Conservation (phyloP, 2,113 vertebrate genomes). For the Scolopax mira region DNA sequence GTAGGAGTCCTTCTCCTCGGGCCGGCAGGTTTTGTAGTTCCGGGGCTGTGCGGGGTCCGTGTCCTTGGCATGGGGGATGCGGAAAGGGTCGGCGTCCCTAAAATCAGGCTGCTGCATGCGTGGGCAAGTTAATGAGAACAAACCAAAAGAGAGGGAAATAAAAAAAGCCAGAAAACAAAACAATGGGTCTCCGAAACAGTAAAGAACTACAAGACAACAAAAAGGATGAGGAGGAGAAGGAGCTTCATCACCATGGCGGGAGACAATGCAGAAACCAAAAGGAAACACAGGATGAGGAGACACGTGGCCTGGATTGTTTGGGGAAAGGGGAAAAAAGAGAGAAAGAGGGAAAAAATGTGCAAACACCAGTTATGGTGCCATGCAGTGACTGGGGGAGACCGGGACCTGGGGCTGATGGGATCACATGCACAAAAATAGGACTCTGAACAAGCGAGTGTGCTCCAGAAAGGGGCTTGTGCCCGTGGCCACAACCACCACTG, state of each 20-base stretch:
- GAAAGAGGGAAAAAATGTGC: conserved; percentile 76
- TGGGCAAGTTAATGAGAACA: conserved; percentile 92
- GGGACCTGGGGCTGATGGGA: conserved; percentile 43
- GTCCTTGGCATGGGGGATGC: conserved; percentile 56
- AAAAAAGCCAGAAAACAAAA: conserved; percentile 71
- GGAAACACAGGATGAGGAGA: conserved; percentile 83
- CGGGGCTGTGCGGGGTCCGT: conserved; percentile 72
- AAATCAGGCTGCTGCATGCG: conserved; percentile 92
- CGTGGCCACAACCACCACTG: not conserved
- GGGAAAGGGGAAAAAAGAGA: conserved; percentile 65
- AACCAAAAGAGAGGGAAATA: conserved; percentile 71
- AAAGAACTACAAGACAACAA: conserved; percentile 88
- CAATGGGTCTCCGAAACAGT: conserved; percentile 75
- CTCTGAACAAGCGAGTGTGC: conserved; percentile 72
- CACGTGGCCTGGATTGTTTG: conserved; percentile 82
- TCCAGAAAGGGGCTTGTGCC: conserved; percentile 15
- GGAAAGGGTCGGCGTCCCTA: conserved; percentile 80
- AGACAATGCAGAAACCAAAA: conserved; percentile 86
- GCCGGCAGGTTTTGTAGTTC: conserved; percentile 74
- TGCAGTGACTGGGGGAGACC: conserved; percentile 76
- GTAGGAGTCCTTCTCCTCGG: conserved; percentile 81
- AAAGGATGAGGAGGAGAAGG: conserved; percentile 90
- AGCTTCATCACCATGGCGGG: conserved; percentile 84
- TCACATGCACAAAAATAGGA: conserved; percentile 84
- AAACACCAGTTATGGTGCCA: conserved; percentile 83